A percentile compares a stretch with the other conserved stretches of the same genome.
Evolutionary conservation across 2,797 vertebrate genomes (phyloP).

Genomic region (Cuniculus paca): DNA sequence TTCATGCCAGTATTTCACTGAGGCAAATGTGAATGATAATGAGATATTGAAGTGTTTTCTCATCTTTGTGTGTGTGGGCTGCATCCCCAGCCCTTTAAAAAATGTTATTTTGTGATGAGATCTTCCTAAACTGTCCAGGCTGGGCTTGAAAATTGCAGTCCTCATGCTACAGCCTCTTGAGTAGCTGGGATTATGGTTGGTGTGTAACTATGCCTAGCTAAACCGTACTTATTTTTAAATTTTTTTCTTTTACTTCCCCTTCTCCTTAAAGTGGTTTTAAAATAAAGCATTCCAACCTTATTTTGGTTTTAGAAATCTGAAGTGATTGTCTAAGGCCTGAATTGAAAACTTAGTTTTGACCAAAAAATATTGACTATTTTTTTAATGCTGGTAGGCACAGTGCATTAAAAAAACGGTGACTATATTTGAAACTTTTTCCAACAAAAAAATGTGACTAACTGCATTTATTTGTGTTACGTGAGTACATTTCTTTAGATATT

Average conservation of each 20-base stretch:
- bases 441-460: background rate
- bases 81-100: background rate
- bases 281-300: background rate
- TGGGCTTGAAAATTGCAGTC: background rate
- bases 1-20: conserved; percentile 52
- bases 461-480: conserved; percentile 11
- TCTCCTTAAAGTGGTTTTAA: background rate
- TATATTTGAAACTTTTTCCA: background rate
- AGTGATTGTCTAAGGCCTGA: conserved; percentile 22
- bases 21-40: conserved; percentile 41
- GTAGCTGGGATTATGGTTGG: background rate
- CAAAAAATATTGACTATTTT: conserved; percentile 26
- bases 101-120: background rate
- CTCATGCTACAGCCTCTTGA: background rate
- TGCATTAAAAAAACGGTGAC: background rate
- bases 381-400: background rate
- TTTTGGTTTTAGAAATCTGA: conserved; percentile 49
- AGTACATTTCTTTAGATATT: conserved; percentile 33
- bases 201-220: background rate
- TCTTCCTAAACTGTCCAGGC: background rate
- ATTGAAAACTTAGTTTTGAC: conserved; percentile 42
- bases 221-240: background rate
- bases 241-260: background rate
- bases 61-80: background rate
- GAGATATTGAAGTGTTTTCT: conserved; percentile 13